Base-by-base conservation (phyloP, 1,140 invertebrate genomes). In the Drosophila pruinosa region DNA sequence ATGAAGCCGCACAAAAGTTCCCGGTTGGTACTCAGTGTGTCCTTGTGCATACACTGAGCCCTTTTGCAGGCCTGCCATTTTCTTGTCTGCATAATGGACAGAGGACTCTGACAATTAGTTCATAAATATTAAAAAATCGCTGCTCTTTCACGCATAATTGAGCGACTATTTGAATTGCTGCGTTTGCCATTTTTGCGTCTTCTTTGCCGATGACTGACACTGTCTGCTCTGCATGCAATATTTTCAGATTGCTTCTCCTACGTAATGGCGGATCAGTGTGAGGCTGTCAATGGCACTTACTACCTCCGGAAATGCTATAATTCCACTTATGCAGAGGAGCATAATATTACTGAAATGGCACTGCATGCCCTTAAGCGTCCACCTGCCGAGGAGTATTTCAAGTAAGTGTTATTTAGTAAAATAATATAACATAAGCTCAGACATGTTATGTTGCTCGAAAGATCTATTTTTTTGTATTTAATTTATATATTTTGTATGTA, bases 341-440 rank as follows among this genome's bases (percentile, higher is more conserved):
- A 92, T 17, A 93, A 93, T 34, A 92, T 93, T 28, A 92, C 90
- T 2, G 92, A 91, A 19, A 71, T 93, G 67, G 93, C 93, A 5
- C 88, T 93, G 12, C 92, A 92, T 56, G 93, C 93, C 12, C 91
- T 94, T 21, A 92, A 93, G 72, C 92, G 93, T 71, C 94, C 95
- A 39, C 96, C 96, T 0, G 96, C 96, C 45, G 95, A 97, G 89
- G 96, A 97, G 91, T 97, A 96, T 90, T 97, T 97, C 91, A 95
- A 94, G 96, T 97, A 92, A 94, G 93, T 92, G 4, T n/a, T n/a
- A n/a, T n/a, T n/a, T n/a, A n/a, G n/a, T n/a, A n/a, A n/a, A n/a
- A n/a, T n/a, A n/a, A n/a, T n/a, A n/a, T n/a, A n/a, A n/a, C n/a
- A n/a, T n/a, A n/a, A n/a, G n/a, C n/a, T n/a, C n/a, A n/a, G n/a